A percentile compares a stretch with the other conserved stretches of the same genome.
These are phyloP conservation scores for Protobothrops flavoviridis DNA, from an alignment of 2,113 vertebrate genomes.

Conservation along the genomic window DNA sequence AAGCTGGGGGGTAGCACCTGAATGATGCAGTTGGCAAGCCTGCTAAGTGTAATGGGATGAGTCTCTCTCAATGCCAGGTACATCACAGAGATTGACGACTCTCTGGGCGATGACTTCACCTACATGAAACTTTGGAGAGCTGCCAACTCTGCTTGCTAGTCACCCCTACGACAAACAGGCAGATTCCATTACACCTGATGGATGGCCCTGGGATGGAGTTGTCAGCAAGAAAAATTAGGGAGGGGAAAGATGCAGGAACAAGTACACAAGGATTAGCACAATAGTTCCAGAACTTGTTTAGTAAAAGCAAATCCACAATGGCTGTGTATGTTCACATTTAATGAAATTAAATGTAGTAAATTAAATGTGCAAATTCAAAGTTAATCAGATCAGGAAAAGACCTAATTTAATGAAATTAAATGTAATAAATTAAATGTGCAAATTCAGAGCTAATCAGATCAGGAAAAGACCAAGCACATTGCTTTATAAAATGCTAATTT, in stretches of 20 bases:
- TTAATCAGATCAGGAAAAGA: background rate
- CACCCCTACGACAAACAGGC: background rate
- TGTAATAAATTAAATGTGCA: background rate
- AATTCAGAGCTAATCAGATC: background rate
- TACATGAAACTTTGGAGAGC: background rate
- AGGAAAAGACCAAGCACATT: background rate
- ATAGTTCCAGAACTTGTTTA: background rate
- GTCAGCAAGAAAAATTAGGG: background rate
- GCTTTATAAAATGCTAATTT: background rate
- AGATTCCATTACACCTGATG: background rate
- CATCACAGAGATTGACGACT: background rate
- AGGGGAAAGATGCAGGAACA: background rate
- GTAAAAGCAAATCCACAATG: background rate
- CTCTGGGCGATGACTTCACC: slow-evolving; percentile 20
- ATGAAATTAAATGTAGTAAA: background rate
- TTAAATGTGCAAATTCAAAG: background rate
- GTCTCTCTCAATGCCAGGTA: background rate
- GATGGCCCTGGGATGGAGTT: background rate
- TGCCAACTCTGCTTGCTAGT: background rate
- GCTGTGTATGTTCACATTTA: background rate
- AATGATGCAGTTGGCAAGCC: background rate
- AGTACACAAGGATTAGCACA: background rate
- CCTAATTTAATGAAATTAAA: background rate
- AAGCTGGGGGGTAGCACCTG: background rate
- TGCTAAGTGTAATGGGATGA: background rate